These are phyloP conservation scores for Ranitomeya variabilis DNA, from an alignment of 2,113 vertebrate species.

Conservation along the genomic window DNA sequence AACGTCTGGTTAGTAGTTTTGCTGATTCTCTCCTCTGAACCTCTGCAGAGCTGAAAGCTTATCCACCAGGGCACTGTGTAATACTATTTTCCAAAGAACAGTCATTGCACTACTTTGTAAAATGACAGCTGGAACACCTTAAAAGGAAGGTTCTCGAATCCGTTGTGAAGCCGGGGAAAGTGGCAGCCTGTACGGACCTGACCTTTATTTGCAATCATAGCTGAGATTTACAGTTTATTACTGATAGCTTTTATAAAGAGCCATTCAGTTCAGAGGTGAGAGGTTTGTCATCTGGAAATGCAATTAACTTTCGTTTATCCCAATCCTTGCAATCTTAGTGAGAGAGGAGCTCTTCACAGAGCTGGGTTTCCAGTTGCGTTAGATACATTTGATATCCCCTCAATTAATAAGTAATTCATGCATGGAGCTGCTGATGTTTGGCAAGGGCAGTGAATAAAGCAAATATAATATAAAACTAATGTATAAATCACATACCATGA, in stretches of 20 bases:
- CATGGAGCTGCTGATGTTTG: conserved; percentile 44
- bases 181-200: conserved; percentile 80
- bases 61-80: conserved; percentile 33
- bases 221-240: conserved; percentile 90
- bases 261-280: conserved; percentile 89
- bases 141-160: conserved; percentile 72
- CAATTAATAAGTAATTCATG: conserved; percentile 54
- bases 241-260: conserved; percentile 90
- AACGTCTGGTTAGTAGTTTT: conserved; percentile 24
- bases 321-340: conserved; percentile 80
- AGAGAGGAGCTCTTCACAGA: conserved; percentile 74
- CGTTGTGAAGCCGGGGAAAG: conserved; percentile 78
- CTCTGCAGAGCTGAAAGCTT: conserved; percentile 27
- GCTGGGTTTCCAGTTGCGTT: conserved; percentile 66
- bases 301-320: conserved; percentile 88
- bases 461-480: conserved; percentile 38
- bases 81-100: conserved; percentile 29
- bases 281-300: conserved; percentile 90
- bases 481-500: conserved; percentile 41
- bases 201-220: conserved; percentile 90
- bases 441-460: conserved; percentile 10
- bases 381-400: conserved; percentile 50
- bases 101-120: conserved; percentile 1
- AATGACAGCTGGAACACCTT: conserved; percentile 75
- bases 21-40: conserved; percentile 14